Evolutionary conservation across 2,888 invertebrate genomes (phyloP), one percentile per base, ranked within the genome.

Genomic region (Galerucella nymphaeae): DNA sequence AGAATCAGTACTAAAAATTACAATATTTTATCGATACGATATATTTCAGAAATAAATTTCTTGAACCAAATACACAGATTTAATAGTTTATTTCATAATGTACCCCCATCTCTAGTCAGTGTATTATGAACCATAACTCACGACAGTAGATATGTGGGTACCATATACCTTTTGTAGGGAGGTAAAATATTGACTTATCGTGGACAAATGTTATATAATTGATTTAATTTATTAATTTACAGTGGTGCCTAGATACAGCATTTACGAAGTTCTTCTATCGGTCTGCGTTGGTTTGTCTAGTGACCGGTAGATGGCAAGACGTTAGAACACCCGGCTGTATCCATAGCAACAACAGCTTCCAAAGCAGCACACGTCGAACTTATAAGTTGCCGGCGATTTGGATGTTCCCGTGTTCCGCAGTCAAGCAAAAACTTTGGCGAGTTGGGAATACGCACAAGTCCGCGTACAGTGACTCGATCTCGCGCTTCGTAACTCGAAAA

Each of bases 271-370:
- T 53, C 50, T 50, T 50, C 18, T 53, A 18, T 9, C 30, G 8
- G 16, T 9, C 14, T 4, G 30, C 8, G 6, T n/a, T 30, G 11
- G 3, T 66, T 71, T 13, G 11, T 55, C 75, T 75, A 70, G 58
- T 67, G 48, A 11, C 71, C 74, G 59, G 63, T 71, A 78, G 79
- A 79, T 71, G 78, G 79, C 78, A 76, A 77, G 72, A 73, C 57
- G 66, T 70, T 74, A 65, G 66, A 57, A 71, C 75, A 75, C 82
- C 82, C 81, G 82, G 82, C 81, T 79, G 82, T 82, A 80, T 78
- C 80, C 80, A 82, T 82, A 70, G 77, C 75, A 73, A 81, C 81
- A 77, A 76, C 80, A 81, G 82, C 82, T 78, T 81, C 81, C 76
- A 76, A 75, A 76, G 76, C 76, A 71, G 76, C 71, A 77, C 76